A percentile compares a stretch with the other conserved stretches of the same genome.
These are phyloP conservation scores for Acronicta psi DNA, from an alignment of 2,888 invertebrate species.

Conservation along the genomic window DNA sequence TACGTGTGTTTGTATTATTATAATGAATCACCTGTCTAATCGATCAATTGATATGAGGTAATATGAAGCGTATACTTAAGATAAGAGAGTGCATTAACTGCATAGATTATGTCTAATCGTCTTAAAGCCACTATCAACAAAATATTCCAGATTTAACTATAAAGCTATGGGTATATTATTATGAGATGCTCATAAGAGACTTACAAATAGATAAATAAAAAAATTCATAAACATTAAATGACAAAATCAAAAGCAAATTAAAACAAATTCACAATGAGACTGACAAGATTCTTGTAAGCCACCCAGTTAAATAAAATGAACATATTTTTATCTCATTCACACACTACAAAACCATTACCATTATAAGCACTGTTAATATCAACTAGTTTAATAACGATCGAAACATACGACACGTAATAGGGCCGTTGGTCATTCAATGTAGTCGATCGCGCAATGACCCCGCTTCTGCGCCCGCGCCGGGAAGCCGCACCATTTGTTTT, in stretches of 20 bases:
- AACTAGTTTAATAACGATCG: slow-evolving; percentile 62
- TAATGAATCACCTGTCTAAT: slow-evolving; percentile 42
- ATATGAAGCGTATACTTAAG: slow-evolving; percentile 12
- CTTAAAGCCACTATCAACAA: slow-evolving; percentile 13
- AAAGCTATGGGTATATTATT: background rate
- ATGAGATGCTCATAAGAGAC: too few species aligned
- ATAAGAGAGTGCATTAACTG: slow-evolving; percentile 36
- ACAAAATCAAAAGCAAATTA: too few species aligned
- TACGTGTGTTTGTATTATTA: slow-evolving; percentile 19
- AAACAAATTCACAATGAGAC: background rate
- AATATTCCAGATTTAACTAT: slow-evolving; percentile 1
- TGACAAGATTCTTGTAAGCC: background rate
- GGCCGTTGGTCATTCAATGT: slow-evolving; percentile 76
- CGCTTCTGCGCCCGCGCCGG: slow-evolving; percentile 67
- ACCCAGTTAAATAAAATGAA: slow-evolving; percentile 5
- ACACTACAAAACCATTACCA: slow-evolving; percentile 23
- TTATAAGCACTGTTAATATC: slow-evolving; percentile 37
- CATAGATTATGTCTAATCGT: slow-evolving; percentile 26
- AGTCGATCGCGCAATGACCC: slow-evolving; percentile 85
- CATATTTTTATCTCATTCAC: slow-evolving; percentile 18
- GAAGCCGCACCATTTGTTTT: slow-evolving; percentile 70
- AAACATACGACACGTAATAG: slow-evolving; percentile 70
- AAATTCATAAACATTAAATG: too few species aligned
- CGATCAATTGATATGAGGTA: slow-evolving; percentile 24
- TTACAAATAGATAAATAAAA: too few species aligned